phyloP scores from a whole-genome alignment of 2,113 vertebrate genomes.

The Eptesicus fuscus region DNA sequence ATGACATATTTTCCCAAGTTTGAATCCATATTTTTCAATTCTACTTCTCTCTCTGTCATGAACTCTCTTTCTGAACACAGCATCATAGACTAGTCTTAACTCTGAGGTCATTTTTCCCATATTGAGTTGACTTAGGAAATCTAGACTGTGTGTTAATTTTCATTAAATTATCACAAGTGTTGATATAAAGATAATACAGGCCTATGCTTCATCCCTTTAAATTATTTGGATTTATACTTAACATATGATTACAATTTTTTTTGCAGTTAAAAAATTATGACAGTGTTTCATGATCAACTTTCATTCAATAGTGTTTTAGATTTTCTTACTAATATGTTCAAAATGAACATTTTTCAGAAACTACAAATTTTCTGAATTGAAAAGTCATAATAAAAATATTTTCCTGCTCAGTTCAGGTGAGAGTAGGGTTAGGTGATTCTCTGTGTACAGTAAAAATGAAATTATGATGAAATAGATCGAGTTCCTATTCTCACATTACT shows the following conservation, averaged over 20 bases:
- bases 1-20: background rate
- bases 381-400: background rate
- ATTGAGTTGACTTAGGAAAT: background rate
- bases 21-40: background rate
- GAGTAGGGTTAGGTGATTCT: background rate
- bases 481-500: background rate
- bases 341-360: background rate
- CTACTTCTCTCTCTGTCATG: background rate
- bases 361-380: background rate
- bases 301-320: background rate
- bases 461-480: background rate
- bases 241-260: background rate
- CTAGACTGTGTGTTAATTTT: background rate
- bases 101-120: background rate
- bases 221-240: background rate
- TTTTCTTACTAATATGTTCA: background rate
- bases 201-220: background rate
- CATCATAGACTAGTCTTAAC: background rate
- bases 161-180: background rate
- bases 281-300: background rate
- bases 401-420: background rate
- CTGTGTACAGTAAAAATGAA: background rate
- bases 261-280: background rate
- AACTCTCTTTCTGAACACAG: background rate
- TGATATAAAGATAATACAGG: background rate